These are phyloP conservation scores for Stercorarius parasiticus DNA, from an alignment of 2,113 vertebrate genomes.

Conservation along the genomic window DNA sequence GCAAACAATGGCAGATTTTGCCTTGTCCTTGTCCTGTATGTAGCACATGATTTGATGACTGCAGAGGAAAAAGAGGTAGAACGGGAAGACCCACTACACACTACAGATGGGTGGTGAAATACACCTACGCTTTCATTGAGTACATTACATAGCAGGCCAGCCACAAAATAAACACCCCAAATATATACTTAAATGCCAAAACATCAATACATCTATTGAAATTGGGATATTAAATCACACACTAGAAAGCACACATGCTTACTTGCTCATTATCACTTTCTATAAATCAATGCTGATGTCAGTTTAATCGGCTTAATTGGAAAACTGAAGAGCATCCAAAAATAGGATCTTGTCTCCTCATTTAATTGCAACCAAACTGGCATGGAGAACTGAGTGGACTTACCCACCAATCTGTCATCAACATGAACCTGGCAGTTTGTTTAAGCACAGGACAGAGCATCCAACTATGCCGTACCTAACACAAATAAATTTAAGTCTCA, in stretches of 20 bases:
- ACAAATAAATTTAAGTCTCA: background rate
- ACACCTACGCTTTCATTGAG: background rate
- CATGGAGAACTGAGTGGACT: background rate
- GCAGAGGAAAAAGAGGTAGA: background rate
- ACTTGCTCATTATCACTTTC: background rate
- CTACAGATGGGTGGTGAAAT: background rate
- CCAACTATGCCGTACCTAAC: background rate
- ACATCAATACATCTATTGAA: background rate
- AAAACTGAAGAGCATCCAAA: slow-evolving; percentile 29
- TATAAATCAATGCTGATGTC: background rate
- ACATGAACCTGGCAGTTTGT: background rate
- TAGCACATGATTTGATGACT: background rate
- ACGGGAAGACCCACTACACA: background rate
- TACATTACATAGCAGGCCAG: rapidly evolving
- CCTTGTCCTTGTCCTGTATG: background rate
- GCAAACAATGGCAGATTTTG: background rate
- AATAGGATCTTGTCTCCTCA: background rate
- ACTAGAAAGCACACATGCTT: background rate
- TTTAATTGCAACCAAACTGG: slow-evolving; percentile 10
- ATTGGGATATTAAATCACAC: background rate
- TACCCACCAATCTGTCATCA: background rate
- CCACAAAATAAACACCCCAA: background rate
- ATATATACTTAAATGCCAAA: background rate
- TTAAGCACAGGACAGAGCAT: background rate
- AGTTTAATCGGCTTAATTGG: slow-evolving; percentile 3